phyloP scores from a whole-genome alignment of 2,113 vertebrate species.

The Ameiurus melas region DNA sequence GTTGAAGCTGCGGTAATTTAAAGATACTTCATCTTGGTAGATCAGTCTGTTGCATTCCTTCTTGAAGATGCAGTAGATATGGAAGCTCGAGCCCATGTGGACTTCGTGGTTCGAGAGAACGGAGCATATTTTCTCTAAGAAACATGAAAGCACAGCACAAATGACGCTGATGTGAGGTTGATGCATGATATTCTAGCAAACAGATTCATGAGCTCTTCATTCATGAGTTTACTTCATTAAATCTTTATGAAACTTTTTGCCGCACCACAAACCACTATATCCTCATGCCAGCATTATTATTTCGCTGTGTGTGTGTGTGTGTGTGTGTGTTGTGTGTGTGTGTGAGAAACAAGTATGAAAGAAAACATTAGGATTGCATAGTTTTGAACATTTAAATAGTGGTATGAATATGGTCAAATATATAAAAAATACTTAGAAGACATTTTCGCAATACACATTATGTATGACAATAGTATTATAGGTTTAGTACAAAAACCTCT shows the following conservation, averaged over 20 bases:
- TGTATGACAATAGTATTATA: not conserved
- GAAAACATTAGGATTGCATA: not conserved
- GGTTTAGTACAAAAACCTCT: not conserved
- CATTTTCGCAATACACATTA: not conserved
- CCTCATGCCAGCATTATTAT: not conserved
- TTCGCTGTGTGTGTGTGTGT: not conserved
- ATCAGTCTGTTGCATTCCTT: conserved; percentile 28
- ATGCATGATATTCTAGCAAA: not conserved
- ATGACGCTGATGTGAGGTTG: not conserved
- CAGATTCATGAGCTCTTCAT: not conserved
- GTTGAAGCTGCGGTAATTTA: not conserved
- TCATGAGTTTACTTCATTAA: not conserved
- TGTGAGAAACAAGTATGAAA: not conserved
- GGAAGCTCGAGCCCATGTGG: conserved; percentile 59
- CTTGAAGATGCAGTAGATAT: conserved; percentile 67
- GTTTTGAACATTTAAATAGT: not conserved
- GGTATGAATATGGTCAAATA: not conserved
- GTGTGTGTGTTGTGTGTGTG: too few species aligned
- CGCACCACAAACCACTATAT: not conserved
- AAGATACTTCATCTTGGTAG: conserved; percentile 12
- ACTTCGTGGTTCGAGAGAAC: conserved; percentile 61
- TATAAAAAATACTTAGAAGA: not conserved
- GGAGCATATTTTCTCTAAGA: conserved; percentile 55
- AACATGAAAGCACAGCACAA: not conserved
- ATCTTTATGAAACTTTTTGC: not conserved